A percentile compares a stretch with the other conserved stretches of the same genome.
Conservation (phyloP, 2,113 vertebrate genomes). For the Cinclus cinclus region DNA sequence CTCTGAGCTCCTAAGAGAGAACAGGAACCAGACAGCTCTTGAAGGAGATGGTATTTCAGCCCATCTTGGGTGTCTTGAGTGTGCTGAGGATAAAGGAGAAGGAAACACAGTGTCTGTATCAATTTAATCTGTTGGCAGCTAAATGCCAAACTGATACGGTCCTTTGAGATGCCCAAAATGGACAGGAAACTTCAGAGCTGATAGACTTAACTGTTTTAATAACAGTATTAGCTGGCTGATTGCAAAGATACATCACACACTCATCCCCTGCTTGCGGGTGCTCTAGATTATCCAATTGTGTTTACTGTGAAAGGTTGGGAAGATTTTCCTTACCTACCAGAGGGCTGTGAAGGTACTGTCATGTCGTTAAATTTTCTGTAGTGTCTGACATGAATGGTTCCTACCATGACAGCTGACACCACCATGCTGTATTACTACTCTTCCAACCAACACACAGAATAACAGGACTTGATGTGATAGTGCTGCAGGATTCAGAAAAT, state of each 20-base stretch:
- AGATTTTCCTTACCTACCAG: slow-evolving; percentile 49
- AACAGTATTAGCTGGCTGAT: slow-evolving; percentile 48
- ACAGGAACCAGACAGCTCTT: slow-evolving; percentile 10
- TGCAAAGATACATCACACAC: background rate
- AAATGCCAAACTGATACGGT: background rate
- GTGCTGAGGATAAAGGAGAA: background rate
- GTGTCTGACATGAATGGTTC: slow-evolving; percentile 49
- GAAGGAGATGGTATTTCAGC: slow-evolving; percentile 1
- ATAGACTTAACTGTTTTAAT: slow-evolving; percentile 43
- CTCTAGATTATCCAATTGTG: slow-evolving; percentile 50
- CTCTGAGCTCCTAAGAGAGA: background rate
- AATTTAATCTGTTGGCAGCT: background rate
- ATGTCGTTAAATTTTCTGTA: slow-evolving; percentile 34
- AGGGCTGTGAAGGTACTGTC: slow-evolving; percentile 67
- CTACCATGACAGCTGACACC: slow-evolving; percentile 26
- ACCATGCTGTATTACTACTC: slow-evolving; percentile 2
- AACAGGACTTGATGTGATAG: background rate
- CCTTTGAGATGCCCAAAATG: background rate
- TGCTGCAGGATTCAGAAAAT: background rate
- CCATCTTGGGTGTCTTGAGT: background rate
- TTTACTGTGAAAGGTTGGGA: slow-evolving; percentile 65
- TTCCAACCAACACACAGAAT: slow-evolving; percentile 15
- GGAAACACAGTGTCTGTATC: background rate
- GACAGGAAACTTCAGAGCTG: slow-evolving; percentile 33
- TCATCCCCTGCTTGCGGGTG: slow-evolving; percentile 51